Conservation (phyloP, 2,797 vertebrate species). For the Enteromius unitaeniatus region DNA sequence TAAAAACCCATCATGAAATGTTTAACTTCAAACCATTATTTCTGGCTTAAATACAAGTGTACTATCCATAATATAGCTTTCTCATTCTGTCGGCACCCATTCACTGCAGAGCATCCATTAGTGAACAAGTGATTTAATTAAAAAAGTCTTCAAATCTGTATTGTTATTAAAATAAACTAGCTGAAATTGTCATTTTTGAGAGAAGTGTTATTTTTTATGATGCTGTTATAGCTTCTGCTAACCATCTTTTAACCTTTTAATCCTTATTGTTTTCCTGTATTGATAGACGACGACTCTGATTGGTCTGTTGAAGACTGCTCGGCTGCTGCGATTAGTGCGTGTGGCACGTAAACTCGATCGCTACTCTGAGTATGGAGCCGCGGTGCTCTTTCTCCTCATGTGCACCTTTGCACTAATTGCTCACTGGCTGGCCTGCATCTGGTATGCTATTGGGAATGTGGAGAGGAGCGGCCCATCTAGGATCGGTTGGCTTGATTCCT, state of each 20-base stretch:
- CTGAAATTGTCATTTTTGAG: not conserved
- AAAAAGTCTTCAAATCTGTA: not conserved
- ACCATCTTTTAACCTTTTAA: not conserved
- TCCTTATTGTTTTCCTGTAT: not conserved
- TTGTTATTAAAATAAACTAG: not conserved
- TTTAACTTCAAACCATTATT: not conserved
- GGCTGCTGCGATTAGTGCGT: conserved; percentile 87
- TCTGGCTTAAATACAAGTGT: not conserved
- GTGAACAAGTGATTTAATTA: not conserved
- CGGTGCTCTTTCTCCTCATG: conserved; percentile 91
- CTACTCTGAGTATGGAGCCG: conserved; percentile 88
- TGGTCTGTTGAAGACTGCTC: conserved; percentile 88
- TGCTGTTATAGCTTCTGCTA: not conserved
- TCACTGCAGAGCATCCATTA: not conserved
- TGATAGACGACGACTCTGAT: conserved; percentile 82
- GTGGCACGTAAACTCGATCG: conserved; percentile 89
- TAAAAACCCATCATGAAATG: not conserved
- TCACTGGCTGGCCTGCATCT: conserved; percentile 87
- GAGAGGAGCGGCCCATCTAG: conserved; percentile 75
- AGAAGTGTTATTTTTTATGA: not conserved
- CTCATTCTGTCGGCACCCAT: not conserved
- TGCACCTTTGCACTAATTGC: conserved; percentile 89
- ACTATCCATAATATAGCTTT: not conserved
- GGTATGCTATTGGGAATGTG: conserved; percentile 85
- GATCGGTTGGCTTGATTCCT: conserved; percentile 88